Evolutionary conservation across 2,888 invertebrate genomes (phyloP), one percentile per base, ranked within the genome.

Genomic region (Ophion ventricosus): DNA sequence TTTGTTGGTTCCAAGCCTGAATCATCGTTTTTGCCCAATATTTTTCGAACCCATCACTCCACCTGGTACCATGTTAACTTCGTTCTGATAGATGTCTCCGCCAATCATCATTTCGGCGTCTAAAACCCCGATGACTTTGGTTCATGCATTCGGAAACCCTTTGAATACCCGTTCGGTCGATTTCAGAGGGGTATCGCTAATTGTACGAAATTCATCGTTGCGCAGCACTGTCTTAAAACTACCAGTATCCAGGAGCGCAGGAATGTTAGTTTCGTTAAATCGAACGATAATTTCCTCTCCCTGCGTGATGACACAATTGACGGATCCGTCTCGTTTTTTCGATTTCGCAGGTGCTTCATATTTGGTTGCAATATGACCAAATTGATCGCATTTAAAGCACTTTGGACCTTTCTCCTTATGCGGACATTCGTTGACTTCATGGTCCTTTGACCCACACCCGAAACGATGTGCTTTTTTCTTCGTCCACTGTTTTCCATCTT

Each of bases 301-400:
- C 0, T 63, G 20, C 14, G 61, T 14, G 1, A 25, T 23, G 66
- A 63, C 40, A 8, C 0, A 23, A 57, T 74, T 66, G 40, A 66
- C 66, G 10, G 40, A 43, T 20, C 43, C 43, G 29, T 29, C 29
- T 29, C 7, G 29, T 29, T 29, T 29, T 29, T 29, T 29, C 11
- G 49, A 7, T 11, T 17, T 54, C 3, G 0, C 49, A 17, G 11
- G 14, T 17, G 49, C 25, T 23, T 70, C 63, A n/a, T n/a, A n/a
- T n/a, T 56, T 72, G 11, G 69, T n/a, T 43, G 78, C 35, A 25
- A 82, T 77, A 25, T 82, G 82, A 14, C 84, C 86, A 40, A 79
- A 86, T 8, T 57, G 11, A 43, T 77, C 20, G 35, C 84, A 84
- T 10, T 57, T 76, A 49, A 86, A 86, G 69, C 82, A 84, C 23